phyloP scores from a whole-genome alignment of 2,888 invertebrate species.

The Caenorhabditis panamensis region DNA sequence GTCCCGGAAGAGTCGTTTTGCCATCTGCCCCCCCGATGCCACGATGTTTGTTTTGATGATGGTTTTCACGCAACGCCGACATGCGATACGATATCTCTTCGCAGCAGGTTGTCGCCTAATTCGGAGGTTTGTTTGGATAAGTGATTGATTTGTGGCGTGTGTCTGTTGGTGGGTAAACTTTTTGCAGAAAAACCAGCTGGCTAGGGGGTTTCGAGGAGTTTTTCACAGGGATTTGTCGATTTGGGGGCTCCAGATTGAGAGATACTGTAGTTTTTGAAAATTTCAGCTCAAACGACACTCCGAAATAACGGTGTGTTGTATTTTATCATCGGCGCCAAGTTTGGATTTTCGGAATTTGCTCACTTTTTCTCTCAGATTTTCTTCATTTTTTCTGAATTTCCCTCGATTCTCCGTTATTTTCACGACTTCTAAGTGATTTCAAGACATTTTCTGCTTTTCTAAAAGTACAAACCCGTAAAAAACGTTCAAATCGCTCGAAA shows the following conservation, averaged over 20 bases:
- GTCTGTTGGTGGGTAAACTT: conserved; percentile 15
- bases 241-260: background rate
- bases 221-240: background rate
- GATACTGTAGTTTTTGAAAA: background rate
- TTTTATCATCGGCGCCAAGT: conserved; percentile 8
- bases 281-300: conserved; percentile 16
- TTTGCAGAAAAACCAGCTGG: conserved; percentile 1
- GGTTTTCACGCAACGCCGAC: conserved; percentile 60
- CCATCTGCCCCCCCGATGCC: conserved; percentile 18
- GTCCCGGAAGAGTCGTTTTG: conserved; percentile 7
- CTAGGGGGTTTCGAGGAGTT: background rate
- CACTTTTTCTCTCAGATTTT: background rate
- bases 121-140: conserved; percentile 14
- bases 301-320: background rate
- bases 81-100: conserved; percentile 47
- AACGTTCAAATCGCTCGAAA: conserved; percentile 2
- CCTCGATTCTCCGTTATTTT: background rate
- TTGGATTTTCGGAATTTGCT: background rate
- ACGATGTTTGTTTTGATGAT: conserved; percentile 26
- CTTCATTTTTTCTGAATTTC: background rate
- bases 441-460: background rate
- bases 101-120: conserved; percentile 52
- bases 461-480: conserved; percentile 33
- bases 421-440: background rate
- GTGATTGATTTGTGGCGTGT: conserved; percentile 23